Conservation (phyloP, 1,140 invertebrate genomes). For the Drosophila pandora region DNA sequence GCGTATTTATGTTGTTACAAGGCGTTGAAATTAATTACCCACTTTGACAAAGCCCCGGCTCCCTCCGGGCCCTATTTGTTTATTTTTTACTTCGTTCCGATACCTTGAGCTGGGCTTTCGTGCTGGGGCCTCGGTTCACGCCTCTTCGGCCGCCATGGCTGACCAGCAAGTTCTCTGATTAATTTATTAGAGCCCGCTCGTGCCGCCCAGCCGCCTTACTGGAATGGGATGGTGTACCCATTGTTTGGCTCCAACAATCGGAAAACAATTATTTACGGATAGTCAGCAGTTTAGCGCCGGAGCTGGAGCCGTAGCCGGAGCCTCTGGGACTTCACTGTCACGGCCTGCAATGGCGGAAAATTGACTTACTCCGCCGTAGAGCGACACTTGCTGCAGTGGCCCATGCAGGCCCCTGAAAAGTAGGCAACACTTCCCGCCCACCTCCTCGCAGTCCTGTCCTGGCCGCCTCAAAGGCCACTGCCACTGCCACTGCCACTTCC, state of each 20-base stretch:
- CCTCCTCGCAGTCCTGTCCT: no score
- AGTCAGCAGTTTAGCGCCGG: constrained; percentile 18
- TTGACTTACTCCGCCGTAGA: not conserved
- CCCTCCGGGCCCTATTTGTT: not conserved
- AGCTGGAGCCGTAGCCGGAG: no score
- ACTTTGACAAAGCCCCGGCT: constrained; percentile 21
- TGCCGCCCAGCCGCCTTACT: not conserved
- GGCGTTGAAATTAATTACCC: constrained; percentile 55
- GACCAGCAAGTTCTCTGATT: constrained; percentile 46
- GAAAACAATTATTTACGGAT: constrained; percentile 54
- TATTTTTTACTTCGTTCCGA: not conserved
- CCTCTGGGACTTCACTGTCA: no score
- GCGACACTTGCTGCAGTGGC: not conserved
- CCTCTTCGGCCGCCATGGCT: constrained; percentile 36
- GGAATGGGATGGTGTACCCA: not conserved
- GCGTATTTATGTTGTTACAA: constrained; percentile 52
- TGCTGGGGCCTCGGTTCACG: constrained; percentile 46
- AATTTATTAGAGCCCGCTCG: constrained; percentile 33
- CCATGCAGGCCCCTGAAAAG: no score
- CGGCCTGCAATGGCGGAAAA: not conserved
- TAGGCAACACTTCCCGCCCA: no score
- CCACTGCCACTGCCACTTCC: no score
- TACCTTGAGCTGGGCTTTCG: constrained; percentile 10
- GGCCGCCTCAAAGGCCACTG: not conserved
- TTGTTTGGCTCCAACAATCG: constrained; percentile 42